A percentile compares a stretch with the other conserved stretches of the same genome.
These are phyloP conservation scores for Mesochorus sp. DNA, from an alignment of 2,888 invertebrate genomes.

Conservation along the genomic window DNA sequence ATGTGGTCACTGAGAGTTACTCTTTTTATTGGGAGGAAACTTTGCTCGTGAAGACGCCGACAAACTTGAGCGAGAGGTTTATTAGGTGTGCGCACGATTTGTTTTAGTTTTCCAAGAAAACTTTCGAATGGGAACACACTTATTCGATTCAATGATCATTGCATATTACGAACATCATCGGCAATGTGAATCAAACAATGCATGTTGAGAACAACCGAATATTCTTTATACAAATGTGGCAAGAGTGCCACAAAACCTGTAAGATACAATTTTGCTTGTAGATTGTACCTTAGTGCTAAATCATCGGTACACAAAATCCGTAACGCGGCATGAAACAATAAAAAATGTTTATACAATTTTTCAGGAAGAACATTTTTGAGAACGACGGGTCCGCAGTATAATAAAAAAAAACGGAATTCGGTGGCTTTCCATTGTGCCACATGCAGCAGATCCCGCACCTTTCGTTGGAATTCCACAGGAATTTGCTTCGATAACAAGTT, in stretches of 20 bases:
- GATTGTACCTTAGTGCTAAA: not conserved
- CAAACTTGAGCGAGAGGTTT: constrained; percentile 59
- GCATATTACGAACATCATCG: constrained; percentile 57
- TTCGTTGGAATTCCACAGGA: constrained; percentile 66
- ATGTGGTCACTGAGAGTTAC: not conserved
- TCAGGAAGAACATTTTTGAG: constrained; percentile 53
- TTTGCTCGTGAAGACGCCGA: constrained; percentile 51
- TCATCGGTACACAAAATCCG: constrained; percentile 31
- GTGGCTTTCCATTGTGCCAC: constrained; percentile 65
- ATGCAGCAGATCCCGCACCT: constrained; percentile 49
- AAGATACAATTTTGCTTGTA: constrained; percentile 33
- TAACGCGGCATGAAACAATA: constrained; percentile 60
- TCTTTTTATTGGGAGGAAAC: not conserved
- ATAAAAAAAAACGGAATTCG: constrained; percentile 63
- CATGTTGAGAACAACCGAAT: constrained; percentile 67
- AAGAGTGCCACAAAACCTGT: constrained; percentile 21
- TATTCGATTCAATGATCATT: constrained; percentile 30
- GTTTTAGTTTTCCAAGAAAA: constrained; percentile 58
- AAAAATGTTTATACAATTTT: constrained; percentile 64
- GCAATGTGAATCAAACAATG: constrained; percentile 67
- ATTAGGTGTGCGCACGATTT: constrained; percentile 50
- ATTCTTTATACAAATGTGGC: not conserved
- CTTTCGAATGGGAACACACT: constrained; percentile 60
- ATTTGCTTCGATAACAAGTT: constrained; percentile 15
- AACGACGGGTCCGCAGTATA: constrained; percentile 67